Evolutionary conservation across 1,140 invertebrate species (phyloP).

Genomic region (Camponotus vicinus): DNA sequence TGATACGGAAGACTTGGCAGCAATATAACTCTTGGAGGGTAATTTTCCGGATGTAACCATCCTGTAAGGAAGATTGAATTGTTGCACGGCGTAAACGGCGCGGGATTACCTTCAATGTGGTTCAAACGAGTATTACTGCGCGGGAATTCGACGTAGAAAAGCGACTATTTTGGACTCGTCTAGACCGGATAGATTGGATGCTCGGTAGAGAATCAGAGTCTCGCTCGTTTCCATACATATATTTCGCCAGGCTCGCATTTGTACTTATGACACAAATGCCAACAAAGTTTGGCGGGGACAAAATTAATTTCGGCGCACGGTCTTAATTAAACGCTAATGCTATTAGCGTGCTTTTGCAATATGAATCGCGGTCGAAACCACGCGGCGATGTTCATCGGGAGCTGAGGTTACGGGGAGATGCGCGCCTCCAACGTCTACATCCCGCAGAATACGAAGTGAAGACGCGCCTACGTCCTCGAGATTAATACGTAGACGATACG

Average conservation of each 20-base stretch:
- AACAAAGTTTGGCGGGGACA: not conserved
- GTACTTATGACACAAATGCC: not conserved
- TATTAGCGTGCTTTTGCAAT: slow-evolving; percentile 34
- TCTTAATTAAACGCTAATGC: slow-evolving; percentile 52
- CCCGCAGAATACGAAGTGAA: not conserved
- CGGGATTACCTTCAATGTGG: slow-evolving; percentile 29
- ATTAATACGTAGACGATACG: slow-evolving; percentile 63
- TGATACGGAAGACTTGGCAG: slow-evolving; percentile 38
- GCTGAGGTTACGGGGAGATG: not conserved
- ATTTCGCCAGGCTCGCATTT: not conserved
- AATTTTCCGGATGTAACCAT: slow-evolving; percentile 49
- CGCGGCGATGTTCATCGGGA: slow-evolving; percentile 20
- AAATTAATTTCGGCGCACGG: slow-evolving; percentile 35
- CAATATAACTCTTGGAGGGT: slow-evolving; percentile 44
- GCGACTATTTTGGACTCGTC: no score
- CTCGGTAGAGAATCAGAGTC: not conserved
- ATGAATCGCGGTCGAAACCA: slow-evolving; percentile 49
- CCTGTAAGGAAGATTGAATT: slow-evolving; percentile 51
- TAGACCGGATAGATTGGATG: not conserved
- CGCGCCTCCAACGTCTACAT: slow-evolving; percentile 12
- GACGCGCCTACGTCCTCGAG: not conserved
- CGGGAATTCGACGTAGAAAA: slow-evolving; percentile 4
- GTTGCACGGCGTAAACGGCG: slow-evolving; percentile 15
- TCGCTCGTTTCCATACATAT: not conserved
- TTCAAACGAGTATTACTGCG: slow-evolving; percentile 25